Percentiles rank a stretch among this genome's conserved stretches.
Evolutionary conservation across 2,888 invertebrate genomes (phyloP).

Genomic region (Yponomeuta plumbellus): DNA sequence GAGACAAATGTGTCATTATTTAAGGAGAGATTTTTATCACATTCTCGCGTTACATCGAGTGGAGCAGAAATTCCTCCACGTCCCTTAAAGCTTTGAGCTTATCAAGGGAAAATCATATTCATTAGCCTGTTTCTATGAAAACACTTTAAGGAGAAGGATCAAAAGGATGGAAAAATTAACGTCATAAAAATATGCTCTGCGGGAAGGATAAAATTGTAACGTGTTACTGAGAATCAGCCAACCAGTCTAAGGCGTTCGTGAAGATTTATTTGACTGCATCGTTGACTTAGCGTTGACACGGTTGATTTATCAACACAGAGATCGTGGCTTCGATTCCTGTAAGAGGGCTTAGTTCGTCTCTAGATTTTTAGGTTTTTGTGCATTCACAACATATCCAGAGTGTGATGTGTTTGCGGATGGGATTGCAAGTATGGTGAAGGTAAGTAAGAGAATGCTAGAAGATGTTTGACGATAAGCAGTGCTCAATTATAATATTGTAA

Average conservation of each 20-base stretch:
- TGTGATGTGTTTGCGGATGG: too few species aligned
- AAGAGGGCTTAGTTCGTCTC: too few species aligned
- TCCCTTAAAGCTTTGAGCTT: conserved; percentile 43
- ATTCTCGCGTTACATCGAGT: conserved; percentile 36
- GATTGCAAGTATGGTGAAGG: too few species aligned
- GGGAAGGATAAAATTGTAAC: background rate
- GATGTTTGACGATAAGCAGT: too few species aligned
- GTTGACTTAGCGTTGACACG: too few species aligned
- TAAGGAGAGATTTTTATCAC: conserved; percentile 71
- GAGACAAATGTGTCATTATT: conserved; percentile 43
- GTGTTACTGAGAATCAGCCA: background rate
- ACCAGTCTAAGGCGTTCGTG: background rate
- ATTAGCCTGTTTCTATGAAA: conserved; percentile 17
- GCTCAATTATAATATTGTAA: too few species aligned
- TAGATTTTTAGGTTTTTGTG: too few species aligned
- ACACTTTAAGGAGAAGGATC: conserved; percentile 9
- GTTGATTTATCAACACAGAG: too few species aligned
- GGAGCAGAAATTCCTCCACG: conserved; percentile 70
- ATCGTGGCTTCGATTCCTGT: too few species aligned
- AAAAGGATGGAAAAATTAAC: background rate
- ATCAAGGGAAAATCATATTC: conserved; percentile 16
- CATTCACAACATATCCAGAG: too few species aligned
- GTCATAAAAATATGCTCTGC: background rate
- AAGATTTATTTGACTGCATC: too few species aligned
- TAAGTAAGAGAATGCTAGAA: too few species aligned